Base-by-base conservation (phyloP, 2,888 invertebrate species). In the Malacosoma neustria region DNA sequence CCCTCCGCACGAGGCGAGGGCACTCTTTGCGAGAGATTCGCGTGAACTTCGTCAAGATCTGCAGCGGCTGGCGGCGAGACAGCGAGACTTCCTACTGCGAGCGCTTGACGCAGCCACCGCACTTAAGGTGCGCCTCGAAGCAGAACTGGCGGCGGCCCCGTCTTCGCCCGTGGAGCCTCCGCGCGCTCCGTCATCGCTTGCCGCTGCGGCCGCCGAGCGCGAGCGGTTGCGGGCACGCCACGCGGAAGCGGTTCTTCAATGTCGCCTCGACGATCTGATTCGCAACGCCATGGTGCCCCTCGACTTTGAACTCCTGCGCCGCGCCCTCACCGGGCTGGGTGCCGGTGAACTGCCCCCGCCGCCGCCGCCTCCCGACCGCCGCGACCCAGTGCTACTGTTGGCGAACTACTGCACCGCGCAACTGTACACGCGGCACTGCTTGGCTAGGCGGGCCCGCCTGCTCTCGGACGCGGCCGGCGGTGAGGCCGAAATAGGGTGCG, bases 401-500 rank as follows among this genome's bases (percentile, higher is more conserved):
- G 92, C 92, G 37, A 93, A 93, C 65, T 93, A 92, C 63, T 93
- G 93, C 70, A 90, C 92, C 87, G 91, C 91, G 11, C 92, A 91
- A 61, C 67, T 92, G 42, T 91, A 91, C 66, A 89, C 90, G 40
- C 87, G 91, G 32, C 90, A 90, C 57, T 86, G 90, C 75, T 50
- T 66, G 69, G 38, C 33, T 37, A 32, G 91, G 90, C 90, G 38
- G 87, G 87, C 30, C 87, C 88, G 35, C 79, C 91, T 30, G 89
- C 91, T 56, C 12, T 33, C 40, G 14, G 13, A 30, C 29, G 37
- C 38, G 13, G 42, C 45, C 39, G 60, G 74, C 40, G 43, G 61
- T 72, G 44, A 40, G 35, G 39, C 41, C 39, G 36, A 42, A n/a
- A 36, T 56, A 35, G 51, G 48, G 35, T 37, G 45, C 54, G 40